Evolutionary conservation across 2,888 invertebrate species (phyloP).

Genomic region (Melolontha melolontha): DNA sequence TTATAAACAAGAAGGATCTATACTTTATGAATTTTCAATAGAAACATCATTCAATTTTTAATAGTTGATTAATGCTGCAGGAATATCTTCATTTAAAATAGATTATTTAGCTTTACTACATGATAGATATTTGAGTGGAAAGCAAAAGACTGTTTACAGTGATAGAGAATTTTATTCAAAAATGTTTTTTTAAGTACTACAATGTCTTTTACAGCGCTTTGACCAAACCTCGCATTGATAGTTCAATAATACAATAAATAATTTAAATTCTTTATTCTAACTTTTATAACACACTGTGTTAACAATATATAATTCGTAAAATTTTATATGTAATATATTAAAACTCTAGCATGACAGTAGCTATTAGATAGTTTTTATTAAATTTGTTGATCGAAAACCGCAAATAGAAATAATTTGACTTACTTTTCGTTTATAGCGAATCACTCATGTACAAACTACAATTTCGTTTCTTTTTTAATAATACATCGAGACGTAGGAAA

Average conservation of each 20-base stretch:
- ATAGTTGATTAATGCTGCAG: too few relatives aligned
- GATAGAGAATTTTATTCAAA: too few relatives aligned
- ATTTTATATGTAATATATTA: constrained; percentile 47
- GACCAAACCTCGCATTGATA: constrained; percentile 8
- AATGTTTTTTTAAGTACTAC: constrained; percentile 23
- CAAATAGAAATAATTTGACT: constrained; percentile 42
- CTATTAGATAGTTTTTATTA: constrained; percentile 28
- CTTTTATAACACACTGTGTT: constrained; percentile 57
- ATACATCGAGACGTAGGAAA: neutral
- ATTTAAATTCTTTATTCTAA: constrained; percentile 52
- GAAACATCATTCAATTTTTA: too few relatives aligned
- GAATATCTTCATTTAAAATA: too few relatives aligned
- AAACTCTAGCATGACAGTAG: constrained; percentile 42
- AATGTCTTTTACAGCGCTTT: neutral
- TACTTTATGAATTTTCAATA: too few relatives aligned
- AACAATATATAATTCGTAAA: constrained; percentile 55
- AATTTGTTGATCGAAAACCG: constrained; percentile 36
- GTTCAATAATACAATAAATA: constrained; percentile 33
- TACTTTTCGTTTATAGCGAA: constrained; percentile 23
- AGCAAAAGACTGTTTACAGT: too few relatives aligned
- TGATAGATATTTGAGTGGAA: too few relatives aligned
- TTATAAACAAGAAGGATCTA: too few relatives aligned
- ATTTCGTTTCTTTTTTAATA: neutral
- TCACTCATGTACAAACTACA: constrained; percentile 1
- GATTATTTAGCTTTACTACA: too few relatives aligned